phyloP scores from a whole-genome alignment of 2,797 vertebrate genomes.

The Poeciliopsis paucimaculata region DNA sequence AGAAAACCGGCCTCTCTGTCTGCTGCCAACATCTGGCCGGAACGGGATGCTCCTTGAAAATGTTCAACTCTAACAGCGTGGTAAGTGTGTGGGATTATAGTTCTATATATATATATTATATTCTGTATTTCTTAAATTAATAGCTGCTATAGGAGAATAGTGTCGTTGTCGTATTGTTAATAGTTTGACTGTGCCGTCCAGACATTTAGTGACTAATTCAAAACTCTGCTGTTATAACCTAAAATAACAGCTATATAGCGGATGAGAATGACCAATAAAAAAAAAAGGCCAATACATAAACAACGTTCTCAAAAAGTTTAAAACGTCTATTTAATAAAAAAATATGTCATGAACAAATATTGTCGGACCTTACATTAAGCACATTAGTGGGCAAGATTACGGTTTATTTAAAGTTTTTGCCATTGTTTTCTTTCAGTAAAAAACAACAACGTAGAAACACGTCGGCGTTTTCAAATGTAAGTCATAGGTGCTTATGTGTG shows the following conservation, averaged over 20 bases:
- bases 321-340: not conserved
- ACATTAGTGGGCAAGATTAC: not conserved
- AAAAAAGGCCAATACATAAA: not conserved
- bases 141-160: not conserved
- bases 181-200: not conserved
- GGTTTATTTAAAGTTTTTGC: not conserved
- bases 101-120: not conserved
- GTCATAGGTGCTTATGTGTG: not conserved
- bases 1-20: not conserved
- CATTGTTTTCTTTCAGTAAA: not conserved
- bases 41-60: constrained; percentile 75
- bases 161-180: not conserved
- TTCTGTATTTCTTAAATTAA: not conserved
- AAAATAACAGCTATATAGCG: not conserved
- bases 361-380: not conserved
- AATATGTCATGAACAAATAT: not conserved
- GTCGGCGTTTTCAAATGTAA: not conserved
- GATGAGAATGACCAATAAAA: not conserved
- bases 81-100: constrained; percentile 72
- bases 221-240: not conserved
- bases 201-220: not conserved
- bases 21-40: constrained; percentile 50
- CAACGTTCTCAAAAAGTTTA: not conserved
- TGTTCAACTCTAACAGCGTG: constrained; percentile 82
- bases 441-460: not conserved